Conservation (phyloP, 2,113 vertebrate genomes). For the Macrotus californicus region DNA sequence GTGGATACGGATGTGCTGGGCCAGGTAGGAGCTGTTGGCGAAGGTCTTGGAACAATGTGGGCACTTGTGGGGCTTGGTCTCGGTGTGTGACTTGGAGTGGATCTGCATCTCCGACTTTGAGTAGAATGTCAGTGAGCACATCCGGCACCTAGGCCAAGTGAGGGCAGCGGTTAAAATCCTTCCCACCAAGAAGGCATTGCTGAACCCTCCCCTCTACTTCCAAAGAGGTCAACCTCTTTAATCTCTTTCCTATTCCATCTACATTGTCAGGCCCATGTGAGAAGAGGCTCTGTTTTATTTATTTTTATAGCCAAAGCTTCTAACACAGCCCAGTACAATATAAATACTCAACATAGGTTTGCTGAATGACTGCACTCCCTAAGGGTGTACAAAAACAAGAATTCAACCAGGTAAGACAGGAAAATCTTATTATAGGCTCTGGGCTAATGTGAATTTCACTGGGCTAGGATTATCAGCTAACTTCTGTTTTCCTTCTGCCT, state of each 20-base stretch:
- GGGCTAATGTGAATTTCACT: background rate
- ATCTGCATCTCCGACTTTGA: constrained; percentile 99
- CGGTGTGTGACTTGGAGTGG: constrained; percentile 97
- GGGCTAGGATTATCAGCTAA: background rate
- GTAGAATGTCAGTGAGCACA: constrained; percentile 99
- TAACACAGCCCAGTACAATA: background rate
- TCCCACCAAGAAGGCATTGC: background rate
- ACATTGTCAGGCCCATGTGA: background rate
- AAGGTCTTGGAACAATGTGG: constrained; percentile 98
- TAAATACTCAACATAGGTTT: background rate
- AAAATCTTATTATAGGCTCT: background rate
- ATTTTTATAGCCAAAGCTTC: background rate
- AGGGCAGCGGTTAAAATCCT: constrained; percentile 65
- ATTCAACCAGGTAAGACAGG: background rate
- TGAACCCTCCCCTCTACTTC: background rate
- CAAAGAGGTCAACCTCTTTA: constrained; percentile 6
- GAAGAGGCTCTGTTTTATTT: background rate
- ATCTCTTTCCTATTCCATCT: background rate
- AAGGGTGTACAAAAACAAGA: background rate
- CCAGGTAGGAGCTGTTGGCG: constrained; percentile 98
- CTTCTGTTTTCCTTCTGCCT: background rate
- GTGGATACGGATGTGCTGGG: constrained; percentile 98
- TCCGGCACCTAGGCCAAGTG: constrained; percentile 92
- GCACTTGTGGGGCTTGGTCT: constrained; percentile 99
- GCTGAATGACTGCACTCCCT: background rate